phyloP scores from a whole-genome alignment of 2,113 vertebrate species.

The Pterophyllum scalare region DNA sequence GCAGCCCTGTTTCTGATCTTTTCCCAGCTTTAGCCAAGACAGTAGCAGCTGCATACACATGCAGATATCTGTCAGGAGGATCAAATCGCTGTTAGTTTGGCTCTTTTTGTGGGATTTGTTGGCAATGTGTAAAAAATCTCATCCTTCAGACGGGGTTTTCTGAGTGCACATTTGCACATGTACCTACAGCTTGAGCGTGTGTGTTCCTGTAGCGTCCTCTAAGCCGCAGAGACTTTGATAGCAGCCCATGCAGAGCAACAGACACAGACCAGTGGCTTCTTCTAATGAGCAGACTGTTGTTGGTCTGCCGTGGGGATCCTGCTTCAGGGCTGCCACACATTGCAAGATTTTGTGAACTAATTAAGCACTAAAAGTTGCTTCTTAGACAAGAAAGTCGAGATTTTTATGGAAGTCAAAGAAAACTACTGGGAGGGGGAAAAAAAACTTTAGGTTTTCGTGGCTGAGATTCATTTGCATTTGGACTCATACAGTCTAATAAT shows the following conservation, averaged over 20 bases:
- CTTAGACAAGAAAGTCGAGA: conserved; percentile 30
- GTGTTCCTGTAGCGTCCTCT: conserved; percentile 25
- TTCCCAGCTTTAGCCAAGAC: too few relatives aligned
- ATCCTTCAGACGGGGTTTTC: not conserved
- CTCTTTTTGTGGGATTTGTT: not conserved
- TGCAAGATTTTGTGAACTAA: conserved; percentile 57
- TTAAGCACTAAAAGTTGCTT: conserved; percentile 61
- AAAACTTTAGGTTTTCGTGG: not conserved
- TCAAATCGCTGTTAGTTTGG: not conserved
- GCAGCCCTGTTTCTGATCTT: too few relatives aligned
- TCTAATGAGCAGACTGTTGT: conserved; percentile 78
- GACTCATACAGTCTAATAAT: not conserved
- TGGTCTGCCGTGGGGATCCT: conserved; percentile 59
- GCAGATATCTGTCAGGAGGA: not conserved
- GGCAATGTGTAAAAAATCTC: not conserved
- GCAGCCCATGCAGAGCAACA: conserved; percentile 61
- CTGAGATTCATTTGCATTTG: conserved; percentile 7
- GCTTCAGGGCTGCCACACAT: conserved; percentile 41
- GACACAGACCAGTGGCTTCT: conserved; percentile 68
- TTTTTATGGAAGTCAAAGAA: not conserved
- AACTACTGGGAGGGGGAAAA: not conserved
- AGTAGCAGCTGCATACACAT: too few relatives aligned
- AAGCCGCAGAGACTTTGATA: conserved; percentile 46
- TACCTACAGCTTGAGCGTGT: not conserved
- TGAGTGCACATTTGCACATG: not conserved